Percentiles rank a stretch among this genome's conserved stretches.
phyloP scores from a whole-genome alignment of 2,888 invertebrate genomes.

The Lordiphosa andalusiaca region DNA sequence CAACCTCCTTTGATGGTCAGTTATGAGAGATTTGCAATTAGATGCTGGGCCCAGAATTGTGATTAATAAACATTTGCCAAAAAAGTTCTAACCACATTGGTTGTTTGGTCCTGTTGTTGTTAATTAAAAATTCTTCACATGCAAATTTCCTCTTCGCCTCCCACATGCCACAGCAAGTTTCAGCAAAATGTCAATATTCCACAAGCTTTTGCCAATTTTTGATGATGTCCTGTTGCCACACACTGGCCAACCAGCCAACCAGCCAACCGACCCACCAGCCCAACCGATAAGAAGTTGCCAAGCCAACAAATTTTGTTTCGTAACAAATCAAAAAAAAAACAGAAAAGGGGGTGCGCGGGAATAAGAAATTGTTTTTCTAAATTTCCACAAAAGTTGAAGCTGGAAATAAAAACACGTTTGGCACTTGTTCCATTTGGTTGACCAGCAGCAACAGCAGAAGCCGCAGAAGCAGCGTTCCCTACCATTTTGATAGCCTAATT shows the following conservation, averaged over 20 bases:
- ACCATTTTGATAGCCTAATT: slow-evolving; percentile 72
- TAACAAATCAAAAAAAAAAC: slow-evolving; percentile 58
- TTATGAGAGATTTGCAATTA: too few species aligned
- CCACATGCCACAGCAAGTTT: slow-evolving; percentile 8
- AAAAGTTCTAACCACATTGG: slow-evolving; percentile 11
- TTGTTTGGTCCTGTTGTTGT: slow-evolving; percentile 22
- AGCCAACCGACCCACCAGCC: neutral
- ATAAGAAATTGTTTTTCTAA: slow-evolving; percentile 28
- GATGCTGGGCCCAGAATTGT: too few species aligned
- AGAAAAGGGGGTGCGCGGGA: slow-evolving; percentile 6
- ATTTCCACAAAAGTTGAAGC: slow-evolving; percentile 52
- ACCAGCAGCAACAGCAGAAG: slow-evolving; percentile 21
- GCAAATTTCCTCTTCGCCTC: neutral
- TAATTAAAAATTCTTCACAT: slow-evolving; percentile 34
- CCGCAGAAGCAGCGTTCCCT: neutral
- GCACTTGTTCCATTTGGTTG: slow-evolving; percentile 55
- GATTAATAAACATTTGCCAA: slow-evolving; percentile 4
- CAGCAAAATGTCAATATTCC: slow-evolving; percentile 60
- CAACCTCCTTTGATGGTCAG: too few species aligned
- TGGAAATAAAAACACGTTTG: slow-evolving; percentile 24
- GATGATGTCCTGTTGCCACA: slow-evolving; percentile 23
- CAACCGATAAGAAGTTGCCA: slow-evolving; percentile 32
- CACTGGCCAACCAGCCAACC: slow-evolving; percentile 25
- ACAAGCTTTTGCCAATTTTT: slow-evolving; percentile 49
- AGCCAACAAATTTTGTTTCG: slow-evolving; percentile 49